A percentile compares a stretch with the other conserved stretches of the same genome.
These are phyloP conservation scores for Eupithecia tripunctaria DNA, from an alignment of 2,888 invertebrate species.

Conservation along the genomic window DNA sequence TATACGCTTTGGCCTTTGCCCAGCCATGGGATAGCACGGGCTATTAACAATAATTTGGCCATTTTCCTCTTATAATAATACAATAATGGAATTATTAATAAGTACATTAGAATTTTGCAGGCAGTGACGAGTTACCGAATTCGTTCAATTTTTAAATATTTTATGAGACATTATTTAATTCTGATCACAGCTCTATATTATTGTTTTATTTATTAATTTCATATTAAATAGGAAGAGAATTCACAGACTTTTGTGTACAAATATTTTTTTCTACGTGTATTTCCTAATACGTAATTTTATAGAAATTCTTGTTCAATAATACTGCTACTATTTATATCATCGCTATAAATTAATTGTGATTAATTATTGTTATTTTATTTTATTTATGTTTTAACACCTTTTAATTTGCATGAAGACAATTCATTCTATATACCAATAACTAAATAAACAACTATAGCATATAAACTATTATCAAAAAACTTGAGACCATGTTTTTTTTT, in stretches of 20 bases:
- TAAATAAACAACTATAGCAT: not conserved
- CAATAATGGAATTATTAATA: constrained; percentile 7
- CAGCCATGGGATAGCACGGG: not conserved
- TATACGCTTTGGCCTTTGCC: constrained; percentile 8
- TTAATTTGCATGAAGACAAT: not conserved
- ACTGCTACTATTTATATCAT: not conserved
- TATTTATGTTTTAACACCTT: not conserved
- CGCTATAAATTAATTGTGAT: not conserved
- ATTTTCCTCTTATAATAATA: not conserved
- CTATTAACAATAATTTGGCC: constrained; percentile 13
- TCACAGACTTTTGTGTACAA: not conserved
- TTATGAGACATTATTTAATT: not conserved
- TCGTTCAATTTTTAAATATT: not conserved
- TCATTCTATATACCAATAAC: not conserved
- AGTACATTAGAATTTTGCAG: not conserved
- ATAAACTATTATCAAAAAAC: not conserved
- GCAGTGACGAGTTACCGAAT: constrained; percentile 1
- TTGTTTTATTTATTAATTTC: not conserved
- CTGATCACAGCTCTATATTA: not conserved
- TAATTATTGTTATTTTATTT: not conserved
- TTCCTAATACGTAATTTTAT: not conserved
- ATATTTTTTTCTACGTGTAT: not conserved
- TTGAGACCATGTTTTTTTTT: constrained; percentile 2
- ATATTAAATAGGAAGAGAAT: not conserved
- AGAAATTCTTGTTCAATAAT: constrained; percentile 1